Evolutionary conservation across 1,140 invertebrate species (phyloP).

Genomic region (Elymnias hypermnestra): DNA sequence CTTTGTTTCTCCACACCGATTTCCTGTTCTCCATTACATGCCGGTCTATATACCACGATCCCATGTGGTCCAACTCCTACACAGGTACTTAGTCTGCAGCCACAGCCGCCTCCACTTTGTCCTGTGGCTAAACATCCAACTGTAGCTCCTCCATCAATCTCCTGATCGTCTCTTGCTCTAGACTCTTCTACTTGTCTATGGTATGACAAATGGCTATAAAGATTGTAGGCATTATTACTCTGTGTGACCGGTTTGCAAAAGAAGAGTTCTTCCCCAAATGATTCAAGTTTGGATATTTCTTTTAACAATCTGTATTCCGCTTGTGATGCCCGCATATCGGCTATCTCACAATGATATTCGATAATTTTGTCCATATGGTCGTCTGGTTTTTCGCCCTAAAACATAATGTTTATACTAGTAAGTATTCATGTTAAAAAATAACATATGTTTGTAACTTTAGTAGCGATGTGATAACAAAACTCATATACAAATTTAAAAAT

Average conservation of each 20-base stretch:
- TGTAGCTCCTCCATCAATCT: constrained; percentile 69
- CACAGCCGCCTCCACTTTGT: constrained; percentile 59
- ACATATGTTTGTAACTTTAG: too few relatives aligned
- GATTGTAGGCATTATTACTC: constrained; percentile 61
- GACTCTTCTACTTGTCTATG: constrained; percentile 60
- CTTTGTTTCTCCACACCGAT: constrained; percentile 79
- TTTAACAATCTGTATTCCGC: constrained; percentile 90
- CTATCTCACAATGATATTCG: constrained; percentile 77
- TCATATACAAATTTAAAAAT: too few relatives aligned
- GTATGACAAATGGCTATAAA: constrained; percentile 70
- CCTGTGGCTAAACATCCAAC: constrained; percentile 66
- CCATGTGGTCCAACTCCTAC: constrained; percentile 90
- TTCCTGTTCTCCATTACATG: constrained; percentile 75
- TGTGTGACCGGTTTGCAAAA: constrained; percentile 79
- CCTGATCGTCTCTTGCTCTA: constrained; percentile 58
- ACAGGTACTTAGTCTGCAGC: constrained; percentile 67
- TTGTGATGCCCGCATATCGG: constrained; percentile 64
- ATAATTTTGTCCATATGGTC: constrained; percentile 80
- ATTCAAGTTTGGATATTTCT: constrained; percentile 85
- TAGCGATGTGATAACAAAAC: too few relatives aligned
- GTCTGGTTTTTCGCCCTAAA: constrained; percentile 75
- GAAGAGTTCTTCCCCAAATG: constrained; percentile 90
- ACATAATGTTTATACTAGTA: too few relatives aligned
- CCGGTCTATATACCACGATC: constrained; percentile 81
- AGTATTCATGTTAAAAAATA: too few relatives aligned